Conservation (phyloP, 2,888 invertebrate species). For the Tachina grossa region DNA sequence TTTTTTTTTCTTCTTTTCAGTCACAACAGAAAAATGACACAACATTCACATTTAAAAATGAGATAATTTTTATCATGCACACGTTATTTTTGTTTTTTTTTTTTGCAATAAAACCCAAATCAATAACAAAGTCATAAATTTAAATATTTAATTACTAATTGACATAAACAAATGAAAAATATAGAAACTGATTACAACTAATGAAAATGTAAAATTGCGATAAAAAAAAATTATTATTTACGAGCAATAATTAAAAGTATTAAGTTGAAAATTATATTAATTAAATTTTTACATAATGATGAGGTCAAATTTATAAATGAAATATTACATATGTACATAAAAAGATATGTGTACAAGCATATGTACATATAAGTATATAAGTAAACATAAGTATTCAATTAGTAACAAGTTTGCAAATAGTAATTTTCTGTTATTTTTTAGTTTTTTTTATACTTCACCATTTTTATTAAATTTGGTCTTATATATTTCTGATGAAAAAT, state of each 20-base stretch:
- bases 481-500: too few relatives aligned
- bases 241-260: neutral
- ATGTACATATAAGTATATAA: too few relatives aligned
- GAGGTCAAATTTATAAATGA: too few relatives aligned
- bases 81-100: neutral
- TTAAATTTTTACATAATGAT: too few relatives aligned
- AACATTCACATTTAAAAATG: slow-evolving; percentile 43
- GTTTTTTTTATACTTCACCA: too few relatives aligned
- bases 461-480: too few relatives aligned
- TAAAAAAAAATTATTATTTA: neutral
- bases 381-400: too few relatives aligned
- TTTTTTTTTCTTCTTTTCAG: slow-evolving; percentile 15
- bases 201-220: slow-evolving; percentile 19
- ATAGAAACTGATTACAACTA: slow-evolving; percentile 6
- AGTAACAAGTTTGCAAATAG: too few relatives aligned
- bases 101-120: slow-evolving; percentile 39
- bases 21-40: slow-evolving; percentile 29
- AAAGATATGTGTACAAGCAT: too few relatives aligned
- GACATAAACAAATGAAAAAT: slow-evolving; percentile 20
- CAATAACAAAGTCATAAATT: slow-evolving; percentile 62
- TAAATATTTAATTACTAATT: slow-evolving; percentile 61
- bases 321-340: too few relatives aligned
- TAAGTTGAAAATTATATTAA: neutral
- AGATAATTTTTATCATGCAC: slow-evolving; percentile 9
- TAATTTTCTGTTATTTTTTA: too few relatives aligned